Base-by-base conservation (phyloP, 2,888 invertebrate genomes). In the Ennomos erosarius region DNA sequence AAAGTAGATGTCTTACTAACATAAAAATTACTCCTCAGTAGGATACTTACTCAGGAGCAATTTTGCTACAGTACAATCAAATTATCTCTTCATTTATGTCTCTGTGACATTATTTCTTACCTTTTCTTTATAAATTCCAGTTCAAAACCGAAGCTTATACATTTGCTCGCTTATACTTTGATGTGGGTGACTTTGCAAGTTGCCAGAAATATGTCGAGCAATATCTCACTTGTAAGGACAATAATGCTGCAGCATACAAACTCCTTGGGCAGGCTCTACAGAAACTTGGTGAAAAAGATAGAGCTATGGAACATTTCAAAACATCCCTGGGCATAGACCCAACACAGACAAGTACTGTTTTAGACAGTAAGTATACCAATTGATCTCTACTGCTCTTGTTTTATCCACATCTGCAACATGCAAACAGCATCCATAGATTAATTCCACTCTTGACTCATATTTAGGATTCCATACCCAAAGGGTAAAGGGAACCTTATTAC, bases 131-230 rank as follows among this genome's bases (percentile, higher is more conserved):
- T 70, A n/a, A n/a, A n/a, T 89, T 89, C 62, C 82, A 92, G 92
- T 92, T 92, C 65, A 85, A 85, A 76, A 78, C 95, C 43, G 94
- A 97, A 76, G 96, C 97, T 63, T 96, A 95, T 82, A 95, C 96
- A 50, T 94, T 98, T 78, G 98, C 97, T 9, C 96, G 96, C 71
- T 89, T 98, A 55, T 98, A 98, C 86, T 96, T 93, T 80, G 96
- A 96, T 85, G 95, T 97, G 55, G 95, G 95, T 49, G 98, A 98
- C 74, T 97, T 95, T 86, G 94, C 95, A 70, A 94, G 94, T 72
- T 96, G 98, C 45, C 94, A 95, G 76, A 95, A 95, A 80, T 98
- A 98, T 86, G 93, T 97, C 16, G 94, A 94, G 50, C 94, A 94
- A 64, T 98, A 97, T 83, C 90, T 98, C 57, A 94, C 94, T 60